A percentile compares a stretch with the other conserved stretches of the same genome.
phyloP scores from a whole-genome alignment of 2,888 invertebrate genomes.

The Caenorhabditis japonica region DNA sequence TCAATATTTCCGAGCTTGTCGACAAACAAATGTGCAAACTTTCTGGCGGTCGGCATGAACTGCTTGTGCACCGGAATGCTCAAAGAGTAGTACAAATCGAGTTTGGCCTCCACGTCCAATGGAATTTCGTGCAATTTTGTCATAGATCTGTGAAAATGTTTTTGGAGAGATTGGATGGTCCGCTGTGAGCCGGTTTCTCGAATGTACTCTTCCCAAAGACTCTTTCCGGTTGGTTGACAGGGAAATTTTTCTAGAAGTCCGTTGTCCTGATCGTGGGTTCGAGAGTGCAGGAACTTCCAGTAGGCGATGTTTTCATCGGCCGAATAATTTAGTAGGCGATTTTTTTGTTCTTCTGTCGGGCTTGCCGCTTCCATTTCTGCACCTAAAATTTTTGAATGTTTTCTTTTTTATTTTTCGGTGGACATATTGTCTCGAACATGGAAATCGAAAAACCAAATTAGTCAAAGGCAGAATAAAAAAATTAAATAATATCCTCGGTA shows the following conservation, averaged over 20 bases:
- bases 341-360: too few species aligned
- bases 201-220: conserved; percentile 12
- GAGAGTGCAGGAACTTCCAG: conserved; percentile 9
- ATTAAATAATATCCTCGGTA: too few species aligned
- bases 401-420: too few species aligned
- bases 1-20: conserved; percentile 5
- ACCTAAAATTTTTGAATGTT: too few species aligned
- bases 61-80: conserved; percentile 2
- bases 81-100: conserved; percentile 21
- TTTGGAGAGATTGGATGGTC: background rate
- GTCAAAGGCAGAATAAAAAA: too few species aligned
- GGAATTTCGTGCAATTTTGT: conserved; percentile 7
- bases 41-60: background rate
- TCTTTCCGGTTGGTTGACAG: background rate
- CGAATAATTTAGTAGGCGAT: too few species aligned
- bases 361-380: too few species aligned
- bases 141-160: background rate
- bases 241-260: conserved; percentile 20
- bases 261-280: conserved; percentile 11
- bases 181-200: conserved; percentile 6
- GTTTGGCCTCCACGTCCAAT: conserved; percentile 12
- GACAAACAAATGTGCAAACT: background rate
- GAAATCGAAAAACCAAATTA: too few species aligned
- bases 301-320: conserved; percentile 10
- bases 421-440: too few species aligned